Conservation (phyloP, 37 sponge, comb jelly and placozoan genomes). For the Axinella damicornis region DNA sequence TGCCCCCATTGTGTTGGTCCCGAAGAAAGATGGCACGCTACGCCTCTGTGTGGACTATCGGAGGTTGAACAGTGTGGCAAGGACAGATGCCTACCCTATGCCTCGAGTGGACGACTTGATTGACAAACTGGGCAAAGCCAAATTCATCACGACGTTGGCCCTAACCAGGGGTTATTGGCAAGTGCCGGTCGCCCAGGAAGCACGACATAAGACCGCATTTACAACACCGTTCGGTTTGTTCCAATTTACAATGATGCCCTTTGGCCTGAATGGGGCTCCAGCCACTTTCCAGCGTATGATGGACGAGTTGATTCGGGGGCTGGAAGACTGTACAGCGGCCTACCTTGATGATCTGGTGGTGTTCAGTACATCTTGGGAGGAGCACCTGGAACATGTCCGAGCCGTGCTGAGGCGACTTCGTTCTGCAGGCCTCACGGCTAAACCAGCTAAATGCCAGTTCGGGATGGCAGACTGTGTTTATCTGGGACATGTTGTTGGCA, state of each 20-base stretch:
- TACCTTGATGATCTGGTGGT: conserved; percentile 80
- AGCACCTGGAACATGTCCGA: conserved; percentile 52
- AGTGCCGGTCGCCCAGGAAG: conserved; percentile 52
- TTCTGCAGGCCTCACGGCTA: conserved; percentile 54
- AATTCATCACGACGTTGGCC: conserved; percentile 66
- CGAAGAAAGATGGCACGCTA: conserved; percentile 58
- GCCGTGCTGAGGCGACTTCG: conserved; percentile 22
- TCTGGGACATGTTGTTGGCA: conserved; percentile 62
- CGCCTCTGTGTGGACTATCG: conserved; percentile 78
- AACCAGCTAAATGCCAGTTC: conserved; percentile 68
- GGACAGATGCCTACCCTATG: conserved; percentile 69
- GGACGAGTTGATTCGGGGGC: conserved; percentile 34
- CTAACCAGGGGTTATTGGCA: conserved; percentile 76
- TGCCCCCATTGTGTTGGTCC: conserved; percentile 50
- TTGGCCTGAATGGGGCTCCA: conserved; percentile 75
- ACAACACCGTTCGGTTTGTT: conserved; percentile 64
- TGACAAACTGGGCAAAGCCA: conserved; percentile 43
- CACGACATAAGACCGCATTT: conserved; percentile 71
- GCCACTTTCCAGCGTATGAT: conserved; percentile 83
- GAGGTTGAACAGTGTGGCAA: conserved; percentile 51
- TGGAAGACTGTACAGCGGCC: conserved; percentile 32
- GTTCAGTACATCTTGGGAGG: conserved; percentile 60
- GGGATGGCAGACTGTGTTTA: conserved; percentile 47
- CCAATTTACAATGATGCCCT: conserved; percentile 79
- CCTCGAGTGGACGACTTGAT: conserved; percentile 70